Percentiles rank a stretch among this genome's conserved stretches.
Conservation (phyloP, 2,113 vertebrate species). For the Panthera leo region DNA sequence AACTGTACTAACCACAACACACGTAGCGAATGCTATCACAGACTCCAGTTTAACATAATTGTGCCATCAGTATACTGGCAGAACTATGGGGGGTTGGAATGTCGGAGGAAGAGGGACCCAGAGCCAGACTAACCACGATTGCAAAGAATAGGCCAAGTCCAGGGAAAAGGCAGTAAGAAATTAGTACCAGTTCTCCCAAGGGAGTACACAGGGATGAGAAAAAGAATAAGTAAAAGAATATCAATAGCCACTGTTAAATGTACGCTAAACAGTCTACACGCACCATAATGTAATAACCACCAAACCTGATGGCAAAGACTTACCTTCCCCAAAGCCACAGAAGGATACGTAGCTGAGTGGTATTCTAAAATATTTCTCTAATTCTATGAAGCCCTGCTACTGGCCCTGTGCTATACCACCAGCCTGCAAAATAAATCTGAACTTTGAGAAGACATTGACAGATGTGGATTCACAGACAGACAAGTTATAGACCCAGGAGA, state of each 20-base stretch:
- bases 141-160: neutral
- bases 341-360: neutral
- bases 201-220: neutral
- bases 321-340: neutral
- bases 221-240: neutral
- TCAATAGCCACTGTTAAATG: neutral
- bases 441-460: neutral
- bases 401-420: neutral
- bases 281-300: neutral
- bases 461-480: neutral
- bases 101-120: accelerated
- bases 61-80: neutral
- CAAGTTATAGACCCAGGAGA: neutral
- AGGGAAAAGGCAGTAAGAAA: neutral
- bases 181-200: neutral
- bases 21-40: neutral
- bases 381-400: neutral
- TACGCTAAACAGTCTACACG: neutral
- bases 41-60: neutral
- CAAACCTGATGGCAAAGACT: neutral
- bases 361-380: neutral
- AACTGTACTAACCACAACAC: neutral
- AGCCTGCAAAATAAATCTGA: neutral
- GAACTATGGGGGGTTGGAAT: neutral
- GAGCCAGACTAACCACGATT: neutral